Conservation (phyloP, 2,888 invertebrate species). For the Protophormia terraenovae region DNA sequence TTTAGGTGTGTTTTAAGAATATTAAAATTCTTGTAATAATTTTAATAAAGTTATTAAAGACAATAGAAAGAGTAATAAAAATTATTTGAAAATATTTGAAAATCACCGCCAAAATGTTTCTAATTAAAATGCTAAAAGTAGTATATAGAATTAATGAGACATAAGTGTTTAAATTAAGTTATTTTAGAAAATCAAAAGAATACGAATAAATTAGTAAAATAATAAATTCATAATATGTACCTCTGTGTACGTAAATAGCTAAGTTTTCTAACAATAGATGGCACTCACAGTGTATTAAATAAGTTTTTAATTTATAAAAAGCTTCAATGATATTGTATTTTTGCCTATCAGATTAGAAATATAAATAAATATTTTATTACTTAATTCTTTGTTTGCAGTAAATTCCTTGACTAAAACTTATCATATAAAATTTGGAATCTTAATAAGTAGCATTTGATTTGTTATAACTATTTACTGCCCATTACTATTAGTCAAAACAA, state of each 20-base stretch:
- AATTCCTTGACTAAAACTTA: too few species aligned
- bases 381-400: too few species aligned
- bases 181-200: not conserved
- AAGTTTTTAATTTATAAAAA: too few species aligned
- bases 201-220: not conserved
- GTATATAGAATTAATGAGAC: not conserved
- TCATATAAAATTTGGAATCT: too few species aligned
- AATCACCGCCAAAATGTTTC: not conserved
- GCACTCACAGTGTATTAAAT: too few species aligned
- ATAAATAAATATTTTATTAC: too few species aligned
- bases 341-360: too few species aligned
- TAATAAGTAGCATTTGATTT: too few species aligned
- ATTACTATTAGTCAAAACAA: constrained; percentile 34
- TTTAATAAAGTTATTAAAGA: constrained; percentile 2
- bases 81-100: not conserved
- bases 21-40: not conserved
- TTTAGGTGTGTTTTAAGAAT: constrained; percentile 3
- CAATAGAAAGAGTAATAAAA: not conserved
- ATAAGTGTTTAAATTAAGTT: not conserved
- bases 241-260: not conserved
- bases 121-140: not conserved
- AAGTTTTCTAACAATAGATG: too few species aligned
- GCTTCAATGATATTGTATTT: too few species aligned
- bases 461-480: not conserved
- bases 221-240: not conserved